These are phyloP conservation scores for Podarcis siculus DNA, from an alignment of 2,797 vertebrate species.

Conservation along the genomic window DNA sequence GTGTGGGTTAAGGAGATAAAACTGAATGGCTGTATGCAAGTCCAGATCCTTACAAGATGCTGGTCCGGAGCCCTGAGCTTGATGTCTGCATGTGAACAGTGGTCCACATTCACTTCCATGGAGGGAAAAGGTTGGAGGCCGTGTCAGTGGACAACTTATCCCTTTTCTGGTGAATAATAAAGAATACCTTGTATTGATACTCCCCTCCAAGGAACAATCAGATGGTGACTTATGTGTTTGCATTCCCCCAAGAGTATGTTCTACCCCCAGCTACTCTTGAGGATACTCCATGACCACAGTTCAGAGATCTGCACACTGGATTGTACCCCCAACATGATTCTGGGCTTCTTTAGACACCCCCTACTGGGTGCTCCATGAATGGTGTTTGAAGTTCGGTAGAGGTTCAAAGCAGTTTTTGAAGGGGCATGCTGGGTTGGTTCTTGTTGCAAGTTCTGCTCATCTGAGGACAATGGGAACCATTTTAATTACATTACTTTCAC, in stretches of 20 bases:
- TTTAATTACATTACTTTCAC: background rate
- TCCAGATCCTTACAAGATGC: background rate
- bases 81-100: background rate
- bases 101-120: background rate
- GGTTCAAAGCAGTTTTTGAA: background rate
- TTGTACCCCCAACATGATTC: background rate
- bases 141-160: background rate
- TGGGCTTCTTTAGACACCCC: background rate
- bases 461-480: background rate
- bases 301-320: background rate
- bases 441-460: background rate
- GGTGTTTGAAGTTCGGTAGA: background rate
- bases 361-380: background rate
- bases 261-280: background rate
- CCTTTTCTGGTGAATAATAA: background rate
- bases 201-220: background rate
- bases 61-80: background rate
- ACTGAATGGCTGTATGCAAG: background rate
- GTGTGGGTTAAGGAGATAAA: background rate
- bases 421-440: background rate
- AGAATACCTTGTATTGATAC: background rate
- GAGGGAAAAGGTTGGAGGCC: background rate
- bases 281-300: background rate
- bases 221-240: background rate
- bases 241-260: background rate